Conservation (phyloP, 1,140 invertebrate species). For the Formica selysi region DNA sequence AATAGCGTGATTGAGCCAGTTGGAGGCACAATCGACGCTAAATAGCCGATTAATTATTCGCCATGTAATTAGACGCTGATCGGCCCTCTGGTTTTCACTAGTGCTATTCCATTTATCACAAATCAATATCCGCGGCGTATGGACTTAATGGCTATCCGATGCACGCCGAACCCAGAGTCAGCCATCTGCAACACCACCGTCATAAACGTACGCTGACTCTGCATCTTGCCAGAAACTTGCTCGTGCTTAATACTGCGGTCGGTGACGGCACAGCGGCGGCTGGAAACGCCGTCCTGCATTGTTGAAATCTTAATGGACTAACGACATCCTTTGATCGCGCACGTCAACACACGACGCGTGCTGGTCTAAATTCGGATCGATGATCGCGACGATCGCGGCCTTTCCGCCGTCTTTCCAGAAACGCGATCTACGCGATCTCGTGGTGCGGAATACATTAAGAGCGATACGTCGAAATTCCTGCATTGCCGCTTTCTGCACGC, state of each 20-base stretch:
- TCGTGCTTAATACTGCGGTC: conserved; percentile 31
- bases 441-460: conserved; percentile 5
- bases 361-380: conserved; percentile 47
- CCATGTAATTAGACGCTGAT: conserved; percentile 45
- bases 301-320: conserved; percentile 59
- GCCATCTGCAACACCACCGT: conserved; percentile 53
- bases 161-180: conserved; percentile 36
- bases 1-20: conserved; percentile 9
- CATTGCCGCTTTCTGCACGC: background rate
- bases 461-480: conserved; percentile 39
- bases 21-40: conserved; percentile 32
- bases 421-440: conserved; percentile 5
- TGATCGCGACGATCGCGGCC: background rate
- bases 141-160: conserved; percentile 48
- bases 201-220: conserved; percentile 62
- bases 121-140: conserved; percentile 54
- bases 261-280: background rate
- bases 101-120: conserved; percentile 53
- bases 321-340: conserved; percentile 33
- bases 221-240: conserved; percentile 58
- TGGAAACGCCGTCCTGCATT: conserved; percentile 44
- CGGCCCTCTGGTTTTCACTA: conserved; percentile 5
- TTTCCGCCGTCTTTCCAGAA: background rate
- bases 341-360: background rate
- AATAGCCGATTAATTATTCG: conserved; percentile 54